These are phyloP conservation scores for Cacatua alba DNA, from an alignment of 2,113 vertebrate species.

Conservation along the genomic window DNA sequence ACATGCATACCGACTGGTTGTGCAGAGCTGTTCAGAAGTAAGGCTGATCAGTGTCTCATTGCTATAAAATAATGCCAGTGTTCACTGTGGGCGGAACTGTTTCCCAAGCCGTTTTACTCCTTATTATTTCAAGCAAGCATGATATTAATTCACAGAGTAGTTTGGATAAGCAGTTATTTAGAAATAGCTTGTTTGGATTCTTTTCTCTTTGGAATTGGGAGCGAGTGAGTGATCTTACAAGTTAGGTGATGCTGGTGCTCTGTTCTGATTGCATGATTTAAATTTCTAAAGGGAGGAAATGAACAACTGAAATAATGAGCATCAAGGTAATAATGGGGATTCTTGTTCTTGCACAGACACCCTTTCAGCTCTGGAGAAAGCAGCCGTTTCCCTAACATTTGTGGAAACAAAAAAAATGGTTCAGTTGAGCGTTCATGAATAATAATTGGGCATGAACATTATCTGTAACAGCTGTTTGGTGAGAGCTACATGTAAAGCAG, in stretches of 20 bases:
- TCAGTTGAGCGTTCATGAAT: slow-evolving; percentile 5
- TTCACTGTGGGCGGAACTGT: background rate
- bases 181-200: background rate
- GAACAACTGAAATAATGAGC: background rate
- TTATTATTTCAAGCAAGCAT: background rate
- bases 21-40: background rate
- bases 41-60: background rate
- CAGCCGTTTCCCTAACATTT: slow-evolving; percentile 9
- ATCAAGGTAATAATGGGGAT: slow-evolving; percentile 20
- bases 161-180: background rate
- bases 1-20: background rate
- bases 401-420: slow-evolving; percentile 8
- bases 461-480: slow-evolving; percentile 21
- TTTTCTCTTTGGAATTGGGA: background rate
- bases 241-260: background rate
- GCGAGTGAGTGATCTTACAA: background rate
- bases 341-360: slow-evolving; percentile 31
- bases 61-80: background rate
- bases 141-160: background rate
- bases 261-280: background rate
- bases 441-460: slow-evolving; percentile 20
- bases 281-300: slow-evolving; percentile 8
- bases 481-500: background rate
- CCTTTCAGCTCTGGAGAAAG: slow-evolving; percentile 44
- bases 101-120: background rate